Evolutionary conservation across 2,888 invertebrate species (phyloP), one percentile per base, ranked within the genome.

Genomic region (Cheilosia pagana): DNA sequence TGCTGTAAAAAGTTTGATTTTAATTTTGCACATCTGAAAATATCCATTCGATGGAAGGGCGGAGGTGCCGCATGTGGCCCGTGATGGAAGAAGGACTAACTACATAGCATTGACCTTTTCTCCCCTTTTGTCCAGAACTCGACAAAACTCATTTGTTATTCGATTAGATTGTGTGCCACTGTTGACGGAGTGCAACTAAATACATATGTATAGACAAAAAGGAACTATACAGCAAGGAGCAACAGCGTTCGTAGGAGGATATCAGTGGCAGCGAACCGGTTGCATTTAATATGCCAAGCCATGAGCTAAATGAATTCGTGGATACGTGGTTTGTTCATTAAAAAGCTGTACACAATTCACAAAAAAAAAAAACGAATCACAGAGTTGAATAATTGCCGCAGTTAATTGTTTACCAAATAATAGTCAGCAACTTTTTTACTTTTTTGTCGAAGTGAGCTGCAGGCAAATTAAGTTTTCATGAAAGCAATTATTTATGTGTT

Each of bases 1-100:
- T 71, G 72, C 67, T 82, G 60, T 43, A 60, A 72, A 77, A 77
- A 77, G 77, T 82, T 82, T 72, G 67, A 82, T 72, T 82, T 82
- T 82, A 82, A 82, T 82, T 82, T 67, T 68, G 57, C 50, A 31
- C 48, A 50, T 57, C 59, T 48, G 57, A 67, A 65, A 75, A 55
- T 50, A 52, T 28, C 71, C 45, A 25, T n/a, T 23, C 21, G 25
- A 19, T 21, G 55, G 16, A 19, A 2, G 2, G 48, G 10, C 21
- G 8, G 19, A 3, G 35, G 12, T 10, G 31, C 12, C 21, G 31
- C 35, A 53, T 28, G 45, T 23, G 39, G 39, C 12, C 14, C 19
- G 1, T 50, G 50, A 41, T 19, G 45, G 45, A 48, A 57, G 19
- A 19, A 7, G 41, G 28, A 52, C 19, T 35, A 59, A 23, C 2